Evolutionary conservation across 2,888 invertebrate species (phyloP).

Genomic region (Oxystoma pomonae): DNA sequence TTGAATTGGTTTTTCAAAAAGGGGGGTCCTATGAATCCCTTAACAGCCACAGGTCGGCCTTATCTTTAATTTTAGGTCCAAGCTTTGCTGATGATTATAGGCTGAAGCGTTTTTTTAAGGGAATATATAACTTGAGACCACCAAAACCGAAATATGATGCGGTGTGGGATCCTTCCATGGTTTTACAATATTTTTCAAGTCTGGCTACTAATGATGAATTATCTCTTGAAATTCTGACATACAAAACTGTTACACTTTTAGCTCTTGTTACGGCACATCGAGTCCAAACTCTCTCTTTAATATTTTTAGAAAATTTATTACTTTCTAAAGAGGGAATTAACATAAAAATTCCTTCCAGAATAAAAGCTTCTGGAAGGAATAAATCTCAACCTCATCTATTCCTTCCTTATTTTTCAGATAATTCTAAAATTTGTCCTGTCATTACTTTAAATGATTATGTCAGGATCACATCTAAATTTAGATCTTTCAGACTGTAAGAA

Average conservation of each 20-base stretch:
- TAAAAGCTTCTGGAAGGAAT: no score
- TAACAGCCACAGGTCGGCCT: conserved; percentile 6
- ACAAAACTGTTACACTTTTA: conserved; percentile 10
- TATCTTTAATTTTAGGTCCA: conserved; percentile 11
- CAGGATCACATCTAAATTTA: no score
- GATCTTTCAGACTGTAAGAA: no score
- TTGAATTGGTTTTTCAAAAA: not conserved
- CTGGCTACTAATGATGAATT: conserved; percentile 5
- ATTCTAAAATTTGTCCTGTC: no score
- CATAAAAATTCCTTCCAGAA: no score
- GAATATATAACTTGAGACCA: not conserved
- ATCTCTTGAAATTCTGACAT: conserved; percentile 5
- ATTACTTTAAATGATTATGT: no score
- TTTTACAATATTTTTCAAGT: conserved; percentile 3
- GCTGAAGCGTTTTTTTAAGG: conserved; percentile 7
- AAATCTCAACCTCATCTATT: no score
- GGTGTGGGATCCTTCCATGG: not conserved
- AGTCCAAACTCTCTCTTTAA: not conserved
- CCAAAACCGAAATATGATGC: conserved; percentile 1
- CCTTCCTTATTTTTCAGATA: no score
- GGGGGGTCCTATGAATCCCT: conserved; percentile 1
- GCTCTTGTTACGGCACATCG: conserved; percentile 3
- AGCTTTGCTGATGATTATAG: not conserved
- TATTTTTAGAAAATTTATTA: not conserved
- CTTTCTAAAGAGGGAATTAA: no score